phyloP scores from a whole-genome alignment of 2,888 invertebrate species.

The Brachyopa scutellaris region DNA sequence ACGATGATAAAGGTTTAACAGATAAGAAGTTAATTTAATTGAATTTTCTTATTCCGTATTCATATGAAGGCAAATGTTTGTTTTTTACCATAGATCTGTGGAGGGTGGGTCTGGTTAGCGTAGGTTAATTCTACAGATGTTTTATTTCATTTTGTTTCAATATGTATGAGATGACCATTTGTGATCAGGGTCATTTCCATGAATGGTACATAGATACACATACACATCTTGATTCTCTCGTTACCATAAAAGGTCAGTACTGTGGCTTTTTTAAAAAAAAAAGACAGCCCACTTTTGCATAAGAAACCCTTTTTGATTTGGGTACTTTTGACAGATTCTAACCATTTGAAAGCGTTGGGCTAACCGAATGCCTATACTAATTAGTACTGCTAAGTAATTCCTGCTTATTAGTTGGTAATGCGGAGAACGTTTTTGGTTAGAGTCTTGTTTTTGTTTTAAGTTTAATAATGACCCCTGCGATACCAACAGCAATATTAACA shows the following conservation, averaged over 20 bases:
- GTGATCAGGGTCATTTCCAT: conserved; percentile 10
- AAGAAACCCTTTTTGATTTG: neutral
- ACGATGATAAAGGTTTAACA: conserved; percentile 27
- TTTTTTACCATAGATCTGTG: neutral
- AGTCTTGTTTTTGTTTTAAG: too few relatives aligned
- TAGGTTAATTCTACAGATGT: neutral
- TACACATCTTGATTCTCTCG: too few relatives aligned
- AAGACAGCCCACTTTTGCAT: conserved; percentile 6
- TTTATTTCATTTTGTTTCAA: conserved; percentile 20
- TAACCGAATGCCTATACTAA: too few relatives aligned
- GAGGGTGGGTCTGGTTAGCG: neutral
- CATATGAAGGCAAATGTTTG: conserved; percentile 25
- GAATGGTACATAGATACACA: too few relatives aligned
- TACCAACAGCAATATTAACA: too few relatives aligned
- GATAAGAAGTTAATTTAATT: conserved; percentile 44
- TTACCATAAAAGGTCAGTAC: too few relatives aligned
- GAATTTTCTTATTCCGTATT: conserved; percentile 28
- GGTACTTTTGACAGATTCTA: conserved; percentile 8
- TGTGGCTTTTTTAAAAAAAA: neutral
- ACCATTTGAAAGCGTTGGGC: neutral
- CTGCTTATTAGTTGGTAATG: too few relatives aligned
- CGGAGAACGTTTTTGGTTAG: too few relatives aligned
- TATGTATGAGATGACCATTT: conserved; percentile 40
- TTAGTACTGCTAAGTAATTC: too few relatives aligned
- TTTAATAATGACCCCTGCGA: too few relatives aligned